phyloP scores from a whole-genome alignment of 2,797 vertebrate species.

The Calcarius lapponicus region DNA sequence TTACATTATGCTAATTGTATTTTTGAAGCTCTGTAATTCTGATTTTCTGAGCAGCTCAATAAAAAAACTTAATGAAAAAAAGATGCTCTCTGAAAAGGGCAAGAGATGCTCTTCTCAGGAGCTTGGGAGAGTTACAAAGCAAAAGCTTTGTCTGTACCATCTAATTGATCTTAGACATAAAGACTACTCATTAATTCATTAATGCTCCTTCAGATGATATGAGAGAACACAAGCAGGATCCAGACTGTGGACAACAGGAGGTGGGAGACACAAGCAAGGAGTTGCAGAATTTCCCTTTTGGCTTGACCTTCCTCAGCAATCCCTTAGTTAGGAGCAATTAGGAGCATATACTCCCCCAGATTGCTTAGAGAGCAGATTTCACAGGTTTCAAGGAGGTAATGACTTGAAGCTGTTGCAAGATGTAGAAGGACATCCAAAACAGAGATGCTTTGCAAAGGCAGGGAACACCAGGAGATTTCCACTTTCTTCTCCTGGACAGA shows the following conservation, averaged over 20 bases:
- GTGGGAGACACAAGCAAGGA: not conserved
- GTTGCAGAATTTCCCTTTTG: not conserved
- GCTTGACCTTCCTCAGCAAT: not conserved
- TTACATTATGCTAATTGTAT: slow-evolving; percentile 42
- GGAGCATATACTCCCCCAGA: not conserved
- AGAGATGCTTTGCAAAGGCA: not conserved
- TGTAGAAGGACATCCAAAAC: not conserved
- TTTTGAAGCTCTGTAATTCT: slow-evolving; percentile 34
- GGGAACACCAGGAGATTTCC: not conserved
- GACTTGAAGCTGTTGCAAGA: not conserved
- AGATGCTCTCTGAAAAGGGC: slow-evolving; percentile 17
- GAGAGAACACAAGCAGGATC: not conserved
- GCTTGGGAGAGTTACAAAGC: not conserved
- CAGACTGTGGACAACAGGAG: not conserved
- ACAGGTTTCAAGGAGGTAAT: not conserved
- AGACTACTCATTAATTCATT: slow-evolving; percentile 3
- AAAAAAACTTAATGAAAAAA: slow-evolving; percentile 47
- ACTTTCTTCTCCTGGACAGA: not conserved
- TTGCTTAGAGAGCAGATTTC: not conserved
- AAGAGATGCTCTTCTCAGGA: not conserved
- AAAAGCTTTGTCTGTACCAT: not conserved
- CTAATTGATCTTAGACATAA: not conserved
- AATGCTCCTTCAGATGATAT: not conserved
- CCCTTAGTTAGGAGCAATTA: not conserved
- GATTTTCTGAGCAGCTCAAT: slow-evolving; percentile 37